Evolutionary conservation across 2,888 invertebrate species (phyloP).

Genomic region (Microctonus aethiopoides): DNA sequence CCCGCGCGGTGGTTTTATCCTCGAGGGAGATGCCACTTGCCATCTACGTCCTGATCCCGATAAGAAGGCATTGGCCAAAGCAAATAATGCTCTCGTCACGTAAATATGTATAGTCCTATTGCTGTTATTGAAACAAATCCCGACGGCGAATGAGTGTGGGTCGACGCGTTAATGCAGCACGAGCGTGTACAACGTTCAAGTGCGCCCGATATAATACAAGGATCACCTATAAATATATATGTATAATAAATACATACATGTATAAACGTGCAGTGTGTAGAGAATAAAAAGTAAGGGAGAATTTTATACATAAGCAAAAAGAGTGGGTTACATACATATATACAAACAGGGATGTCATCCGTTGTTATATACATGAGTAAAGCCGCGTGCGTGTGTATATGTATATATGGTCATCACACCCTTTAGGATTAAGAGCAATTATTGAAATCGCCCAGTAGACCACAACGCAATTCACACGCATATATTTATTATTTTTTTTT

Average conservation of each 20-base stretch:
- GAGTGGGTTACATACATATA: conserved; percentile 36
- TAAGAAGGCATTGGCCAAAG: conserved; percentile 28
- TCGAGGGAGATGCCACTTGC: not conserved
- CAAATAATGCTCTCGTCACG: conserved; percentile 25
- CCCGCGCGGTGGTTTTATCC: not conserved
- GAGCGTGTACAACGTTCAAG: conserved; percentile 14
- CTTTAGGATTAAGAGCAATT: conserved; percentile 63
- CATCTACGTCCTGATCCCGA: conserved; percentile 31
- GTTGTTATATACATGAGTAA: conserved; percentile 40
- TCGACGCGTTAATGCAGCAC: conserved; percentile 41
- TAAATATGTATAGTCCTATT: conserved; percentile 16
- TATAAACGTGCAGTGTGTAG: conserved; percentile 17
- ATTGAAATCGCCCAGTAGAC: conserved; percentile 60
- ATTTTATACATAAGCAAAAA: conserved; percentile 28
- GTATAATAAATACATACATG: too few species aligned
- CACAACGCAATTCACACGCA: conserved; percentile 60
- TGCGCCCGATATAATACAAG: not conserved
- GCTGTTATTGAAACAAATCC: conserved; percentile 62
- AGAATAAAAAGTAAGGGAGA: conserved; percentile 19
- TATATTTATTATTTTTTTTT: not conserved
- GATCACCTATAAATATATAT: too few species aligned
- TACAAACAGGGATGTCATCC: conserved; percentile 47
- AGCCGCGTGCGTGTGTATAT: conserved; percentile 51
- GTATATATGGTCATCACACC: too few species aligned
- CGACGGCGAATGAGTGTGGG: conserved; percentile 31